A percentile compares a stretch with the other conserved stretches of the same genome.
These are phyloP conservation scores for Paracyclopina nana DNA, from an alignment of 1,140 invertebrate genomes.

Conservation along the genomic window DNA sequence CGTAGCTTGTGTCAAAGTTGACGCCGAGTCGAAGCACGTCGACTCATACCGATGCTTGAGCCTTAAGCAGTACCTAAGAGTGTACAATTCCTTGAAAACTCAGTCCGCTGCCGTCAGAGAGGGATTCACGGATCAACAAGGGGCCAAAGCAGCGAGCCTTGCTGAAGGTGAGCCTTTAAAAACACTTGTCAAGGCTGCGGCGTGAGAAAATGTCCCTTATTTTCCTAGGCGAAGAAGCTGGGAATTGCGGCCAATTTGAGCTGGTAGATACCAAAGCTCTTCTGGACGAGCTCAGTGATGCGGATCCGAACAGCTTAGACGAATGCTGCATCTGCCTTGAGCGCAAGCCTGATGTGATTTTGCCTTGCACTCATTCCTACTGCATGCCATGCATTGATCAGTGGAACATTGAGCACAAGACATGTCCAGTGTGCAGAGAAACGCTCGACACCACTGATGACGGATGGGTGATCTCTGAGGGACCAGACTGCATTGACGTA, in stretches of 20 bases:
- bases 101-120: constrained; percentile 4
- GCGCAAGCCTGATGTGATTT: constrained; percentile 37
- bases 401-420: constrained; percentile 40
- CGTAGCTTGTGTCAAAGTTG: constrained; percentile 41
- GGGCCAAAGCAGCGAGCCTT: constrained; percentile 14
- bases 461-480: constrained; percentile 42
- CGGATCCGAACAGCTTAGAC: constrained; percentile 19
- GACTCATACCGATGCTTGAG: constrained; percentile 36
- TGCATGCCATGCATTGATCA: constrained; percentile 44
- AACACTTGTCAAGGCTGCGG: constrained; percentile 13
- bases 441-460: constrained; percentile 38
- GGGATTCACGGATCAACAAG: constrained; percentile 2
- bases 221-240: constrained; percentile 12
- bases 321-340: constrained; percentile 52
- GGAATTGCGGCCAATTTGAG: constrained; percentile 4
- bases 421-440: constrained; percentile 43
- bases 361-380: constrained; percentile 44
- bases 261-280: neutral
- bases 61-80: constrained; percentile 37
- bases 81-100: constrained; percentile 17
- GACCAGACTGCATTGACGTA: constrained; percentile 28
- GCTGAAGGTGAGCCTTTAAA: constrained; percentile 18
- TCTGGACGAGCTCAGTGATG: neutral
- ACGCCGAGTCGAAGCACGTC: constrained; percentile 30
- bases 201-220: no score